Evolutionary conservation across 2,113 vertebrate genomes (phyloP).

Genomic region (Chloropsis hardwickii): DNA sequence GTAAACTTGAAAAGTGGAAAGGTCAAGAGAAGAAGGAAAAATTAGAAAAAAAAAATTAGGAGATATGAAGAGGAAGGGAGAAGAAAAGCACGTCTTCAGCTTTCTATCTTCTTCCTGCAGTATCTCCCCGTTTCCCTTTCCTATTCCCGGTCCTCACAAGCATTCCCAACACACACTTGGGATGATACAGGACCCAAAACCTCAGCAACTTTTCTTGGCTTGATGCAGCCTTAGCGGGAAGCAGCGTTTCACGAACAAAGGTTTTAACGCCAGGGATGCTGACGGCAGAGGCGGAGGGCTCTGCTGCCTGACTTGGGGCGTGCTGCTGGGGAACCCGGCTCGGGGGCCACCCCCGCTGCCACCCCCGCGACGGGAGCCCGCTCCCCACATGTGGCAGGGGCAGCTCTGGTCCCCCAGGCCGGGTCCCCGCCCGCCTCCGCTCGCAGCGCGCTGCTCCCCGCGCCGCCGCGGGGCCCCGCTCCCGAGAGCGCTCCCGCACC

Average conservation of each 20-base stretch:
- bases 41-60: accelerated
- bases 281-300: not conserved
- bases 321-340: not conserved
- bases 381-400: not conserved
- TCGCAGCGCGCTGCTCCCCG: not conserved
- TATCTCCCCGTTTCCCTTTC: not conserved
- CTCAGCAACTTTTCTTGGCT: not conserved
- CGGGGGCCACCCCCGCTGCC: not conserved
- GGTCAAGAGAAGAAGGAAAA: not conserved
- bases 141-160: not conserved
- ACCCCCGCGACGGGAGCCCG: not conserved
- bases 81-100: not conserved
- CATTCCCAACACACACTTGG: not conserved
- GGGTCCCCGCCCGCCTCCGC: not conserved
- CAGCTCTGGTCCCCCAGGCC: not conserved
- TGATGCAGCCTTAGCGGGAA: not conserved
- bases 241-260: not conserved
- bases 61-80: not conserved
- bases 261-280: not conserved
- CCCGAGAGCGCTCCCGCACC: not conserved
- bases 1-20: not conserved
- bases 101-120: not conserved
- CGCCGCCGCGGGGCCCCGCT: not conserved
- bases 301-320: not conserved
- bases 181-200: not conserved